Evolutionary conservation across 2,888 invertebrate genomes (phyloP).

Genomic region (Dysmachus trigonus): DNA sequence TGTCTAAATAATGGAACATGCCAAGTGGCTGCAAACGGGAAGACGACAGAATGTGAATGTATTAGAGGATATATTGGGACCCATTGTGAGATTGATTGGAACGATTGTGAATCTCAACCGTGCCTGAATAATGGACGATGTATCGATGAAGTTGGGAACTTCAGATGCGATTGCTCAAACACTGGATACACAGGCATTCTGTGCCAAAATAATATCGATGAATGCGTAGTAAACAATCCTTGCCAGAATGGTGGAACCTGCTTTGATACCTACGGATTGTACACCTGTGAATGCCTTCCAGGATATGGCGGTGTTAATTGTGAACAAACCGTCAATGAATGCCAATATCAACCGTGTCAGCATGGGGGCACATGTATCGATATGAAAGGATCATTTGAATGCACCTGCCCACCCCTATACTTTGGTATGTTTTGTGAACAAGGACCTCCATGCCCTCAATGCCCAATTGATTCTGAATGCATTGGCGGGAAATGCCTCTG

Average conservation of each 20-base stretch:
- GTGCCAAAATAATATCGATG: conserved; percentile 83
- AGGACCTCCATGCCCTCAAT: conserved; percentile 64
- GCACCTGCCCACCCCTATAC: conserved; percentile 75
- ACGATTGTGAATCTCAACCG: conserved; percentile 76
- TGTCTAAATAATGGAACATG: conserved; percentile 85
- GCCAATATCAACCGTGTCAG: conserved; percentile 76
- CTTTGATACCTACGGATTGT: conserved; percentile 84
- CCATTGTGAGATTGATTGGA: conserved; percentile 72
- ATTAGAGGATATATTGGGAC: conserved; percentile 65
- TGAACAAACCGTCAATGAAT: conserved; percentile 70
- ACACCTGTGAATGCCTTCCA: conserved; percentile 77
- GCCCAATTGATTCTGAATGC: conserved; percentile 76
- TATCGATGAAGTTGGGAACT: conserved; percentile 77
- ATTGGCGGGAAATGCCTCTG: conserved; percentile 66
- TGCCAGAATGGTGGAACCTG: conserved; percentile 79
- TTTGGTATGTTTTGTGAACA: conserved; percentile 62
- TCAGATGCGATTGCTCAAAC: conserved; percentile 78
- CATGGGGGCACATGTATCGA: conserved; percentile 78
- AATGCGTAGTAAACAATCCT: conserved; percentile 75
- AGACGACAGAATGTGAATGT: conserved; percentile 70
- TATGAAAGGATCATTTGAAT: conserved; percentile 71
- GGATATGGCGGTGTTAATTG: conserved; percentile 86
- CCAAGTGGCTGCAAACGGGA: conserved; percentile 69
- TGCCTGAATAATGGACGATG: conserved; percentile 80
- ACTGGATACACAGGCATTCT: conserved; percentile 79